These are phyloP conservation scores for Steromphala cineraria DNA, from an alignment of 2,888 invertebrate species.

Conservation along the genomic window DNA sequence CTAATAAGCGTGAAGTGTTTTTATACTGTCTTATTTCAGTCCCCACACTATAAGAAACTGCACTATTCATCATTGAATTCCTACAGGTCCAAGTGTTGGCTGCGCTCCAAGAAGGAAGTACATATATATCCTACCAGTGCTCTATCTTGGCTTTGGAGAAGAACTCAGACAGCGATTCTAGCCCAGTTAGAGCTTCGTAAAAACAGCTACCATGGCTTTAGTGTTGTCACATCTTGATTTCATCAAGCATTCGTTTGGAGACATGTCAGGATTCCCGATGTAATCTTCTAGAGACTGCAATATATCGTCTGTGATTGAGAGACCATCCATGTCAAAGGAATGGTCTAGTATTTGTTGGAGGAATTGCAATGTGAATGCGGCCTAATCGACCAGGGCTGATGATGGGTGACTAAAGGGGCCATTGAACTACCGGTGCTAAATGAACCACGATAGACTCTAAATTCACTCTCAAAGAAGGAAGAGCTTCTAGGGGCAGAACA, in stretches of 20 bases:
- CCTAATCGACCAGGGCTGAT: slow-evolving; percentile 1
- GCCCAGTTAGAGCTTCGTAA: too few relatives aligned
- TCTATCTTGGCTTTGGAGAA: too few relatives aligned
- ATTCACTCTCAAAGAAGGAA: background rate
- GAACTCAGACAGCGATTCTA: too few relatives aligned
- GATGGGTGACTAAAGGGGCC: slow-evolving; percentile 17
- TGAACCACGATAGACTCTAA: background rate
- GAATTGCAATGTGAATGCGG: slow-evolving; percentile 9
- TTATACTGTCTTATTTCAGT: too few relatives aligned
- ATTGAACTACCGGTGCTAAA: background rate
- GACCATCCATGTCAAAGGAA: background rate
- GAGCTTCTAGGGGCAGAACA: background rate
- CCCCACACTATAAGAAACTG: too few relatives aligned
- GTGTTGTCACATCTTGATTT: background rate
- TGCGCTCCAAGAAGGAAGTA: too few relatives aligned
- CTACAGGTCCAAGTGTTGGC: too few relatives aligned
- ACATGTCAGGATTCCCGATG: background rate
- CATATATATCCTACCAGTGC: too few relatives aligned
- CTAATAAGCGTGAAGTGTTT: too few relatives aligned
- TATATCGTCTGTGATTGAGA: background rate
- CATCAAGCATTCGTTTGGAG: background rate
- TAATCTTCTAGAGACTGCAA: background rate
- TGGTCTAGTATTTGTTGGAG: background rate
- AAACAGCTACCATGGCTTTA: too few relatives aligned
- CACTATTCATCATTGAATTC: too few relatives aligned